phyloP scores from a whole-genome alignment of 2,113 vertebrate species.

The Cacatua alba region DNA sequence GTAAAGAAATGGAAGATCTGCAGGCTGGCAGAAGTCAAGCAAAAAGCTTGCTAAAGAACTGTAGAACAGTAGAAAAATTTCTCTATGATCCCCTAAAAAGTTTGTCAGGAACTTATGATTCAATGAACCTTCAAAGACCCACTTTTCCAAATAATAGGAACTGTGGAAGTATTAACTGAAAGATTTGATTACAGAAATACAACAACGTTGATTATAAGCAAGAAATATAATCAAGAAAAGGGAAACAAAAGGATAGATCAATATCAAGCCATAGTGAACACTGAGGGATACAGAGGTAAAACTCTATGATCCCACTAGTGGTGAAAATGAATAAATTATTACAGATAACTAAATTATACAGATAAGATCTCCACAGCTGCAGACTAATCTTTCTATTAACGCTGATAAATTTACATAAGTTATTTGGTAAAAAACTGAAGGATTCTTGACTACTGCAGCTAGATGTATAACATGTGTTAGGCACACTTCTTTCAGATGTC shows the following conservation, averaged over 20 bases:
- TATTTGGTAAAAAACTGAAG: background rate
- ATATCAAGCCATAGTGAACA: background rate
- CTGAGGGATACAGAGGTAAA: background rate
- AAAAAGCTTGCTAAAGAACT: background rate
- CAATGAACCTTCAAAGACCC: background rate
- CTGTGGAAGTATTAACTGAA: background rate
- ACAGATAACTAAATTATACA: background rate
- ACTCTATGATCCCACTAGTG: background rate
- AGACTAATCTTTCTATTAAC: background rate
- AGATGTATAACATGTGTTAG: background rate
- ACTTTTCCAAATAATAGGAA: background rate
- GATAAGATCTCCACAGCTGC: background rate
- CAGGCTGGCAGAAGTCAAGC: background rate
- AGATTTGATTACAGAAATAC: background rate
- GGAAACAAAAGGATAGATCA: background rate
- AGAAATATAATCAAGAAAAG: background rate
- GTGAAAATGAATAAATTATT: background rate
- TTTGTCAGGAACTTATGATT: background rate
- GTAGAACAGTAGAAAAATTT: background rate
- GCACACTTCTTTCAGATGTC: background rate
- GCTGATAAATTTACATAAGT: background rate
- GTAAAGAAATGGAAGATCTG: background rate
- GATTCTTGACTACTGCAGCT: background rate
- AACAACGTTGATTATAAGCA: background rate
- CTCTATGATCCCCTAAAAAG: background rate